Evolutionary conservation across 1,140 invertebrate species (phyloP).

Genomic region (Charaxes varanes): DNA sequence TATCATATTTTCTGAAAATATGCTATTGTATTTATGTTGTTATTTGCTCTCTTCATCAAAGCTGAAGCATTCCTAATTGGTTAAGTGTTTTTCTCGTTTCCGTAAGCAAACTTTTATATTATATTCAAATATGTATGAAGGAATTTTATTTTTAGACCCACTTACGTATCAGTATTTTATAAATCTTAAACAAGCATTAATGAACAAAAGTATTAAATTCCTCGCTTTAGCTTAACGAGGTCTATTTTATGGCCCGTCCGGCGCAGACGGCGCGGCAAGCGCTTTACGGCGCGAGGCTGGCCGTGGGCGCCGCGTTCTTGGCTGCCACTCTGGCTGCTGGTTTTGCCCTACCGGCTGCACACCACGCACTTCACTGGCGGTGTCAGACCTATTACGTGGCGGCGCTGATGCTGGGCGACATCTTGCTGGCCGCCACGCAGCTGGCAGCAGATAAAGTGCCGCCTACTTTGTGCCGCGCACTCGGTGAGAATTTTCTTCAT

Average conservation of each 20-base stretch:
- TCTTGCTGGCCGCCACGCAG: conserved; percentile 84
- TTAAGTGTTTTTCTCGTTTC: too few relatives aligned
- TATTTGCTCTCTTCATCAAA: too few relatives aligned
- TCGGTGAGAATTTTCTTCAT: conserved; percentile 74
- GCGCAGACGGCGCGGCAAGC: conserved; percentile 40
- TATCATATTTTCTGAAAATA: too few relatives aligned
- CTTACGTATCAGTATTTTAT: too few relatives aligned
- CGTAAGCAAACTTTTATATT: too few relatives aligned
- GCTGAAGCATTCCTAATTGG: too few relatives aligned
- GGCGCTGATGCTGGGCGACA: conserved; percentile 84
- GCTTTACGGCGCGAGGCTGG: conserved; percentile 83
- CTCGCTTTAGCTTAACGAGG: too few relatives aligned
- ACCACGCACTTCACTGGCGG: conserved; percentile 89
- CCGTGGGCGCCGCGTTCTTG: conserved; percentile 85
- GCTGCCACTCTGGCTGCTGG: conserved; percentile 84
- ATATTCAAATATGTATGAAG: too few relatives aligned
- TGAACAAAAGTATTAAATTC: too few relatives aligned
- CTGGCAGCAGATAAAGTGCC: conserved; percentile 76
- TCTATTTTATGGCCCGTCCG: conserved; percentile 58
- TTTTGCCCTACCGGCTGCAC: conserved; percentile 83
- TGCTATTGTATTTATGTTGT: too few relatives aligned
- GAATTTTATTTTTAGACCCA: too few relatives aligned
- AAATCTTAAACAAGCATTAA: too few relatives aligned
- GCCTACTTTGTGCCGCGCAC: conserved; percentile 75
- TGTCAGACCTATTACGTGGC: conserved; percentile 89